Conservation (phyloP, 1,140 invertebrate genomes). For the Ditylenchus dipsaci region DNA sequence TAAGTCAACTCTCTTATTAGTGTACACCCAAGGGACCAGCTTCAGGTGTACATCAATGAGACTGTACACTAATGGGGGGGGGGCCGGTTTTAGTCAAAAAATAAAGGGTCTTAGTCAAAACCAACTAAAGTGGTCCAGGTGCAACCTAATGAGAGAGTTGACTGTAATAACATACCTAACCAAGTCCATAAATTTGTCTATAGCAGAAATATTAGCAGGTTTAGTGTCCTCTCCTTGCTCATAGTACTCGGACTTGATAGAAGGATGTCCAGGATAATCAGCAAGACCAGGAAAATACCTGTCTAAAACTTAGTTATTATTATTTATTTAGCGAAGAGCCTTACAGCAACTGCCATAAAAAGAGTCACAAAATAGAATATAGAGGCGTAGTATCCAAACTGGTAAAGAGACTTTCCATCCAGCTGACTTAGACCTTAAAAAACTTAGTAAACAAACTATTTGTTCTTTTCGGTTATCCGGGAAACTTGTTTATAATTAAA, state of each 20-base stretch:
- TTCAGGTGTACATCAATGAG: too few species aligned
- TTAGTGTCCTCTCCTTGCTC: neutral
- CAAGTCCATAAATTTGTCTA: slow-evolving; percentile 86
- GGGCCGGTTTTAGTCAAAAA: too few species aligned
- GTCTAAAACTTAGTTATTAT: slow-evolving; percentile 61
- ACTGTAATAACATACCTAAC: too few species aligned
- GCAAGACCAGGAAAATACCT: slow-evolving; percentile 62
- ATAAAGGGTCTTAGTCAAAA: too few species aligned
- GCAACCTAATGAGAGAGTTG: too few species aligned
- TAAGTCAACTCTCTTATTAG: too few species aligned
- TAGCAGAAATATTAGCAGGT: slow-evolving; percentile 56
- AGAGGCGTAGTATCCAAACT: slow-evolving; percentile 60
- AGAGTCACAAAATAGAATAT: slow-evolving; percentile 62
- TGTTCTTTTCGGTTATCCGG: too few species aligned
- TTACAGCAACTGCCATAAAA: slow-evolving; percentile 60
- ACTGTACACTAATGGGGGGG: too few species aligned
- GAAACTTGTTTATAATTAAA: too few species aligned
- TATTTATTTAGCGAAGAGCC: neutral
- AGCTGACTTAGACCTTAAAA: slow-evolving; percentile 45
- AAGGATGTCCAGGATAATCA: slow-evolving; percentile 61
- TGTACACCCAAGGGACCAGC: too few species aligned
- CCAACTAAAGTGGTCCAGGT: too few species aligned
- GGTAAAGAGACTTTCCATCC: slow-evolving; percentile 59
- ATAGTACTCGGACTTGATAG: slow-evolving; percentile 36
- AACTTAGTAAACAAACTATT: slow-evolving; percentile 2